These are phyloP conservation scores for Onychomys arenicola DNA, from an alignment of 2,797 vertebrate species.

Conservation along the genomic window DNA sequence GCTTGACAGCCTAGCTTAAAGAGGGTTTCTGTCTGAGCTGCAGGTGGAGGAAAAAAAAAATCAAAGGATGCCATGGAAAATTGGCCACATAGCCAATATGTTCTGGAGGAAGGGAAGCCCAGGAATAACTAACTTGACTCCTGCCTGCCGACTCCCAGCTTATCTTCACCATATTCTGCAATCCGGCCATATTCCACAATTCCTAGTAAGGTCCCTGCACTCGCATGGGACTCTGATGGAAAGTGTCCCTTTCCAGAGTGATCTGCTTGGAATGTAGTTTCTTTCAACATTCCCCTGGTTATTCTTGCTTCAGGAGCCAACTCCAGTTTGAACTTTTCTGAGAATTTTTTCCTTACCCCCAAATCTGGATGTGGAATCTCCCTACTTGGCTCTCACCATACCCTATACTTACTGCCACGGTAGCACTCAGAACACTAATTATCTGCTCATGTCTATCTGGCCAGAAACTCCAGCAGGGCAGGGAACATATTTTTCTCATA, in stretches of 20 bases:
- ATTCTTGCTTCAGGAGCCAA: slow-evolving; percentile 32
- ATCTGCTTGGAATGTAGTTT: background rate
- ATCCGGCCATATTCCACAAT: background rate
- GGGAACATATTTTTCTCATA: slow-evolving; percentile 31
- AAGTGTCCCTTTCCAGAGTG: background rate
- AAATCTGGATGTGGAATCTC: slow-evolving; percentile 30
- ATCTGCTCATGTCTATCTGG: slow-evolving; percentile 40
- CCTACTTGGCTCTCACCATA: background rate
- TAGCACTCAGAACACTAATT: slow-evolving; percentile 1
- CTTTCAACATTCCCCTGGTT: background rate
- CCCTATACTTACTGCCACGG: slow-evolving; percentile 4
- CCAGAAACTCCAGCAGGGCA: slow-evolving; percentile 29
- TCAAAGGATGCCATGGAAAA: slow-evolving; percentile 37
- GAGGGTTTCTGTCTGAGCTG: slow-evolving; percentile 10
- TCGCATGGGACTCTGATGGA: background rate
- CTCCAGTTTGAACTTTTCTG: slow-evolving; percentile 12
- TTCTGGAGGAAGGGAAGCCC: slow-evolving; percentile 19
- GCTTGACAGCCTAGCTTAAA: background rate
- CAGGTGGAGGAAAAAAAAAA: background rate
- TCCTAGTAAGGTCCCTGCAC: background rate
- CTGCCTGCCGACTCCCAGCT: background rate
- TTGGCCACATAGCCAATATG: background rate
- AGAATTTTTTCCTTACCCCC: background rate
- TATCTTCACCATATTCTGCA: background rate
- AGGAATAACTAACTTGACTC: background rate